Conservation (phyloP, 2,888 invertebrate genomes). For the Silvanus unidentatus region DNA sequence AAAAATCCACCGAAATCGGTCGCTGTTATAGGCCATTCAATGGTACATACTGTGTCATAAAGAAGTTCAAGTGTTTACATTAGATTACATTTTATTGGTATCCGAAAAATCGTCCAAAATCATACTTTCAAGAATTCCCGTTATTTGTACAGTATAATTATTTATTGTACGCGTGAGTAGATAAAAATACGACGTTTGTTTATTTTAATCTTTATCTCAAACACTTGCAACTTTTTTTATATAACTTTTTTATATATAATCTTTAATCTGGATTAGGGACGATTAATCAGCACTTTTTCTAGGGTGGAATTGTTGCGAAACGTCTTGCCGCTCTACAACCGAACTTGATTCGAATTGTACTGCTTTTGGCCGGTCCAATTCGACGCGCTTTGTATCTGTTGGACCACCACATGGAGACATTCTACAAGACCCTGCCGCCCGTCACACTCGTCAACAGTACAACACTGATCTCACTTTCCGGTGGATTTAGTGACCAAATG, state of each 20-base stretch:
- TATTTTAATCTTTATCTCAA: too few relatives aligned
- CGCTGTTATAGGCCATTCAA: conserved; percentile 89
- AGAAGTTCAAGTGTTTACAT: background rate
- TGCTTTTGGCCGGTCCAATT: conserved; percentile 82
- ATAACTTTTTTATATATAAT: too few relatives aligned
- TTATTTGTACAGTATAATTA: too few relatives aligned
- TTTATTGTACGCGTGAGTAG: too few relatives aligned
- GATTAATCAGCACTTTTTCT: conserved; percentile 11
- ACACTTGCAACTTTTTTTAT: too few relatives aligned
- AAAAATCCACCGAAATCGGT: conserved; percentile 52
- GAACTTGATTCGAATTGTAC: conserved; percentile 60
- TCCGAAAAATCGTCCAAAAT: too few relatives aligned
- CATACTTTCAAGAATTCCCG: too few relatives aligned
- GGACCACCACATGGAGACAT: conserved; percentile 60
- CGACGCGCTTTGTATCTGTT: conserved; percentile 65
- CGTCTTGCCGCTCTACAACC: conserved; percentile 53
- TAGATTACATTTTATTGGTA: too few relatives aligned
- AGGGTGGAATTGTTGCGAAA: conserved; percentile 43
- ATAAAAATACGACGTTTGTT: too few relatives aligned
- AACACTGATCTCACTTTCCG: background rate
- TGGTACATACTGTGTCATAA: conserved; percentile 56
- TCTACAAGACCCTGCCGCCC: conserved; percentile 43
- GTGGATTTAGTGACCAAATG: background rate
- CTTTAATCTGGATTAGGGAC: background rate
- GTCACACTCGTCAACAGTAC: background rate